Evolutionary conservation across 1,140 invertebrate species (phyloP).

Genomic region (Eueides isabella): DNA sequence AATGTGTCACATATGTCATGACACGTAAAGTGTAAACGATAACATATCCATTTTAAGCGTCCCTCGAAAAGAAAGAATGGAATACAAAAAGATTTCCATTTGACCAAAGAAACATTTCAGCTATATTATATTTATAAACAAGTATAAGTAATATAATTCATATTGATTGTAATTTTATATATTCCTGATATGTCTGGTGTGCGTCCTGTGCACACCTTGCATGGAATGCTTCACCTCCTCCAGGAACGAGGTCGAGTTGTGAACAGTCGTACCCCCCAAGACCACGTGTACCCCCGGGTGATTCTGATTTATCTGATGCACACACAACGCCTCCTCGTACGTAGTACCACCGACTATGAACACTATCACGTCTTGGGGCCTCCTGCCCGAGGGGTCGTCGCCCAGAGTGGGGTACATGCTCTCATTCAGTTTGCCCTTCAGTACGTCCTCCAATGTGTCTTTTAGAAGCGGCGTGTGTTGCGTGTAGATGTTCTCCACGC

Average conservation of each 20-base stretch:
- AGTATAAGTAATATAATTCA: too few species aligned
- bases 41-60: too few species aligned
- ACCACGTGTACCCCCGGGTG: conserved; percentile 90
- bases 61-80: too few species aligned
- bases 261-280: conserved; percentile 94
- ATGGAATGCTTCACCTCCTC: conserved; percentile 86
- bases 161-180: too few species aligned
- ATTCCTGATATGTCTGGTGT: conserved; percentile 75
- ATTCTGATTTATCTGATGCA: conserved; percentile 92
- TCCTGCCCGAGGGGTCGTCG: conserved; percentile 79
- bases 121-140: too few species aligned
- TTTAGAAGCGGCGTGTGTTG: conserved; percentile 95
- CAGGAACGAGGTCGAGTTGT: conserved; percentile 93
- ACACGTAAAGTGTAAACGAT: too few species aligned
- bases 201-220: conserved; percentile 81
- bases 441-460: conserved; percentile 93
- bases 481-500: conserved; percentile 98
- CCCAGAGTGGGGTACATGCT: conserved; percentile 92
- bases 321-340: conserved; percentile 96
- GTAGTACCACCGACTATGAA: conserved; percentile 98
- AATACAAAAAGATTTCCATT: too few species aligned
- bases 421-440: conserved; percentile 93
- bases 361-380: conserved; percentile 95
- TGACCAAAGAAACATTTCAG: too few species aligned
- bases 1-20: too few species aligned